Conservation (phyloP, 2,888 invertebrate species). For the Conops quadrifasciatus region DNA sequence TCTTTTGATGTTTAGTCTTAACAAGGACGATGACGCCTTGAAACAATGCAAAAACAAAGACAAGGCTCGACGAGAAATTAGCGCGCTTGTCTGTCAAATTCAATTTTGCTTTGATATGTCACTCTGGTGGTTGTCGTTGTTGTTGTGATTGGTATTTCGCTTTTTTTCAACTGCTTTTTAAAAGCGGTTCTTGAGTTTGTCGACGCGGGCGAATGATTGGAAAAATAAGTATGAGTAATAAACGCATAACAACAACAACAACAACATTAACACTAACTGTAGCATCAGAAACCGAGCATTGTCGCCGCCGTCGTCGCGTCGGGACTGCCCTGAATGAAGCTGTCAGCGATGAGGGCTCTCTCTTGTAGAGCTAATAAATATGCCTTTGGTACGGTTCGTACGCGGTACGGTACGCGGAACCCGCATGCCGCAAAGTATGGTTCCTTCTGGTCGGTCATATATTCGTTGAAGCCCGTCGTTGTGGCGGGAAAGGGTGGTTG, state of each 20-base stretch:
- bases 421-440: not conserved
- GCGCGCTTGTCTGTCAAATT: conserved; percentile 66
- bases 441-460: not conserved
- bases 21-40: conserved; percentile 48
- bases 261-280: not conserved
- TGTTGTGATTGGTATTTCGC: conserved; percentile 16
- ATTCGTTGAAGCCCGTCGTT: not conserved
- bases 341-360: conserved; percentile 20
- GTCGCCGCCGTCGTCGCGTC: not conserved
- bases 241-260: conserved; percentile 2
- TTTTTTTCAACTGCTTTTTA: conserved; percentile 22
- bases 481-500: not conserved
- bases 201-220: not conserved
- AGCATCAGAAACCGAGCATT: conserved; percentile 7
- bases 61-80: conserved; percentile 55
- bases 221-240: not conserved
- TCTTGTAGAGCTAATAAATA: conserved; percentile 40
- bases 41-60: conserved; percentile 46
- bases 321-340: conserved; percentile 1
- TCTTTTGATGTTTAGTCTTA: conserved; percentile 23
- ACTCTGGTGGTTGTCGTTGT: conserved; percentile 40
- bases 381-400: conserved; percentile 46
- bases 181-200: conserved; percentile 24
- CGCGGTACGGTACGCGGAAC: not conserved
- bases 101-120: conserved; percentile 64